Conservation (phyloP, 2,113 vertebrate species). For the Eudyptes chrysolophus region DNA sequence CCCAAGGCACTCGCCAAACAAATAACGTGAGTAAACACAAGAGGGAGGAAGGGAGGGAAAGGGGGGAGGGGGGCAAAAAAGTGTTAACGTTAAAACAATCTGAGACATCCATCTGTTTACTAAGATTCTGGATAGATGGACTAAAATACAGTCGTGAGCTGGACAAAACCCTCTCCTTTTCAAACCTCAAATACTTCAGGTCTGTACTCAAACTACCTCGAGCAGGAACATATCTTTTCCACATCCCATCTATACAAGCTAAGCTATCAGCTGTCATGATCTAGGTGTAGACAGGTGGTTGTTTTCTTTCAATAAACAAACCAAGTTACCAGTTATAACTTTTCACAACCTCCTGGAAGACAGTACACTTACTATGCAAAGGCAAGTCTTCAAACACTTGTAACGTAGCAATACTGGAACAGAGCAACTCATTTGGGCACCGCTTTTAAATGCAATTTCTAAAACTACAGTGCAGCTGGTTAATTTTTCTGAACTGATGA, state of each 20-base stretch:
- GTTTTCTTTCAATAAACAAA: constrained; percentile 64
- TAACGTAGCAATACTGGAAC: neutral
- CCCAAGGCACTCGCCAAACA: constrained; percentile 92
- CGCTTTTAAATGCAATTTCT: neutral
- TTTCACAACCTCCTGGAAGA: constrained; percentile 26
- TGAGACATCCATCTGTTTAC: constrained; percentile 61
- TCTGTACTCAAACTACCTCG: neutral
- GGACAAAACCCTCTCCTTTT: constrained; percentile 30
- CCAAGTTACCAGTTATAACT: constrained; percentile 35
- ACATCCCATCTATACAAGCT: neutral
- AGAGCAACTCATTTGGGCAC: neutral
- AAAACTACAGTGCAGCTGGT: constrained; percentile 2
- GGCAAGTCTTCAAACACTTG: neutral
- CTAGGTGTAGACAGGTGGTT: constrained; percentile 52
- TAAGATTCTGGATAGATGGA: constrained; percentile 23
- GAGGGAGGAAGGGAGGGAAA: constrained; percentile 68
- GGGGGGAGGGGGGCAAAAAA: constrained; percentile 51
- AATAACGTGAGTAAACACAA: constrained; percentile 83
- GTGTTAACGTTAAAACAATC: constrained; percentile 70
- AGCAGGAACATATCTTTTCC: constrained; percentile 9
- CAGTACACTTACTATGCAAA: neutral
- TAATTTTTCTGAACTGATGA: constrained; percentile 34
- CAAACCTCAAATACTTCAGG: constrained; percentile 5
- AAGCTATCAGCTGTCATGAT: constrained; percentile 36
- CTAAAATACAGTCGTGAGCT: constrained; percentile 8